phyloP scores from a whole-genome alignment of 2,113 vertebrate species.

The Peromyscus polionotus region DNA sequence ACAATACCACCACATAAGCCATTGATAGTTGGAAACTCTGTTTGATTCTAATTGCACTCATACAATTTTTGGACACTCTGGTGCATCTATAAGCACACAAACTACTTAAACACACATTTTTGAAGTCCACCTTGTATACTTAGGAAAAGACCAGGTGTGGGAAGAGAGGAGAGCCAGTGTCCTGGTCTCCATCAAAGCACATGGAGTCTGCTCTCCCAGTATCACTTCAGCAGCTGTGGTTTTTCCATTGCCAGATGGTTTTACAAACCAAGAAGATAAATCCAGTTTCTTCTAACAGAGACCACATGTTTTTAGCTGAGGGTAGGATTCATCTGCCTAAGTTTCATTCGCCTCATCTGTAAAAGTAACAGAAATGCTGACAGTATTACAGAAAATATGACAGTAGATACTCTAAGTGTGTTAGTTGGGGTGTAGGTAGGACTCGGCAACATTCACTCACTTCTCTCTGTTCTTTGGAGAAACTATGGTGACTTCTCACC shows the following conservation, averaged over 20 bases:
- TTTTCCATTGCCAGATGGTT: background rate
- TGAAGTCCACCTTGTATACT: accelerated
- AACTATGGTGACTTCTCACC: too few relatives aligned
- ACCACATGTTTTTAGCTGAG: too few relatives aligned
- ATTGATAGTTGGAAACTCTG: background rate
- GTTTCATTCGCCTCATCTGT: background rate
- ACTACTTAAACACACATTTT: background rate
- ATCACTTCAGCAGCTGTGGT: background rate
- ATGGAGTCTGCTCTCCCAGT: background rate
- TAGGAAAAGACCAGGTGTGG: too few relatives aligned
- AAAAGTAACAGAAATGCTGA: background rate
- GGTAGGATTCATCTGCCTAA: background rate
- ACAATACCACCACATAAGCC: too few relatives aligned
- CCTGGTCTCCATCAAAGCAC: background rate
- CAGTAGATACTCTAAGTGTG: too few relatives aligned
- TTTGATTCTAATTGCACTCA: background rate
- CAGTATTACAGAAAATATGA: too few relatives aligned
- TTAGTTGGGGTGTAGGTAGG: too few relatives aligned
- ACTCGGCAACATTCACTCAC: too few relatives aligned
- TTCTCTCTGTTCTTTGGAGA: too few relatives aligned
- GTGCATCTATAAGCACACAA: background rate
- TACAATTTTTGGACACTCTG: background rate
- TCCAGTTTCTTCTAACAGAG: background rate
- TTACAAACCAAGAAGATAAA: background rate
- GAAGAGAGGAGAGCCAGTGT: accelerated